These are phyloP conservation scores for Eudemis profundana DNA, from an alignment of 2,888 invertebrate genomes.

Conservation along the genomic window DNA sequence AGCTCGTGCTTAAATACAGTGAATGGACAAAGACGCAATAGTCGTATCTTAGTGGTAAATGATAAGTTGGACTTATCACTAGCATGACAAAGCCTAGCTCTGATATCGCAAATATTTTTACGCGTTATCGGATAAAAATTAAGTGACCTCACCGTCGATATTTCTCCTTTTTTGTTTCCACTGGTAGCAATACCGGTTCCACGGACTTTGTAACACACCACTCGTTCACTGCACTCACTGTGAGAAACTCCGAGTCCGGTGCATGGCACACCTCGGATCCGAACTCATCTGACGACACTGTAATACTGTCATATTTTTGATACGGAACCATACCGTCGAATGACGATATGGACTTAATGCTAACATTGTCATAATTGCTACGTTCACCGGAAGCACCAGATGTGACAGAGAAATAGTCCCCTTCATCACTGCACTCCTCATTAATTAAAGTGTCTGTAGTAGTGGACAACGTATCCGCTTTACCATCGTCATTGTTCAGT, in stretches of 20 bases:
- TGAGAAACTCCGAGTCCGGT: slow-evolving; percentile 78
- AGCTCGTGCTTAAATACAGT: slow-evolving; percentile 40
- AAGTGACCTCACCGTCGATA: slow-evolving; percentile 81
- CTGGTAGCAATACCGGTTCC: slow-evolving; percentile 75
- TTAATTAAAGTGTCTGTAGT: slow-evolving; percentile 80
- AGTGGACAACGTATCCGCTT: slow-evolving; percentile 72
- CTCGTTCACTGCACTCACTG: slow-evolving; percentile 83
- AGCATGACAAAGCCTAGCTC: slow-evolving; percentile 64
- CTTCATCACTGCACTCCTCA: slow-evolving; percentile 74
- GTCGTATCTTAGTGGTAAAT: slow-evolving; percentile 64
- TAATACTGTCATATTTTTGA: slow-evolving; percentile 81
- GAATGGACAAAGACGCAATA: slow-evolving; percentile 64
- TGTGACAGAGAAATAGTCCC: slow-evolving; percentile 67
- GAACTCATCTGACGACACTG: slow-evolving; percentile 81
- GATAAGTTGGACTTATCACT: slow-evolving; percentile 70
- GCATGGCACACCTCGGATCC: slow-evolving; percentile 82
- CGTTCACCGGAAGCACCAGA: slow-evolving; percentile 73
- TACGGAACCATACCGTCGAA: slow-evolving; percentile 82
- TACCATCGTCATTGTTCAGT: slow-evolving; percentile 71
- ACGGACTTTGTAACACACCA: slow-evolving; percentile 79
- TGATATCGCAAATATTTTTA: slow-evolving; percentile 75
- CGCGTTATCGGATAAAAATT: slow-evolving; percentile 58
- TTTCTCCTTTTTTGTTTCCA: slow-evolving; percentile 82
- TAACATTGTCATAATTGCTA: slow-evolving; percentile 81
- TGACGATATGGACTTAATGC: slow-evolving; percentile 81